phyloP scores from a whole-genome alignment of 1,140 invertebrate species.

The Neodiprion virginianus region DNA sequence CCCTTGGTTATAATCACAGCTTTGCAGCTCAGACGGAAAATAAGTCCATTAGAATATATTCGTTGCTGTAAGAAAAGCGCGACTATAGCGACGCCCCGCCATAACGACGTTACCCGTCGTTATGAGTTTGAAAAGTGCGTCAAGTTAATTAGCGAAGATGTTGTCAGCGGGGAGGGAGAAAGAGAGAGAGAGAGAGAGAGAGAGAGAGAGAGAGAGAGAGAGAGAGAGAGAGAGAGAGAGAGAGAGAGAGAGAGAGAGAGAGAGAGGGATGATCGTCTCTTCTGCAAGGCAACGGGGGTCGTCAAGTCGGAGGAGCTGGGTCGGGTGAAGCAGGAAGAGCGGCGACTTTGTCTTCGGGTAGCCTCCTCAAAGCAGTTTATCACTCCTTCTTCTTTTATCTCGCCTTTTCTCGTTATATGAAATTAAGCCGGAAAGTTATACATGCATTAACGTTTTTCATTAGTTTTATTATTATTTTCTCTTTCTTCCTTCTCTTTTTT shows the following conservation, averaged over 20 bases:
- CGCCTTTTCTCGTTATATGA: conserved; percentile 33
- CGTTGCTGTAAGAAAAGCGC: not conserved
- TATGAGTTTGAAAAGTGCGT: conserved; percentile 30
- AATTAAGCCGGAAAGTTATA: conserved; percentile 41
- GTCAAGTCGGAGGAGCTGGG: not conserved
- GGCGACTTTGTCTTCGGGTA: conserved; percentile 27
- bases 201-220: conserved; percentile 2
- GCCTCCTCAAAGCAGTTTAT: conserved; percentile 20
- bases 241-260: not conserved
- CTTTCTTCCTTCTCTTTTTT: not conserved
- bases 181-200: conserved; percentile 14
- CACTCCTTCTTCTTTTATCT: conserved; percentile 24
- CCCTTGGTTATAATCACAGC: not conserved
- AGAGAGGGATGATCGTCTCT: not conserved
- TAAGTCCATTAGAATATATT: not conserved
- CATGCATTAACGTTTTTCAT: conserved; percentile 37
- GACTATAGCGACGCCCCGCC: not conserved
- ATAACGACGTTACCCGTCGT: conserved; percentile 23
- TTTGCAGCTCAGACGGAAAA: not conserved
- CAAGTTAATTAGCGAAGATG: conserved; percentile 32
- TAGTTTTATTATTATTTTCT: conserved; percentile 33
- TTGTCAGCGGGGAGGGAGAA: conserved; percentile 18
- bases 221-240: conserved; percentile 11
- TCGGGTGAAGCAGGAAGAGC: not conserved
- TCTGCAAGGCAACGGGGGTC: not conserved